phyloP scores from a whole-genome alignment of 2,113 vertebrate genomes.

The Anoplopoma fimbria region DNA sequence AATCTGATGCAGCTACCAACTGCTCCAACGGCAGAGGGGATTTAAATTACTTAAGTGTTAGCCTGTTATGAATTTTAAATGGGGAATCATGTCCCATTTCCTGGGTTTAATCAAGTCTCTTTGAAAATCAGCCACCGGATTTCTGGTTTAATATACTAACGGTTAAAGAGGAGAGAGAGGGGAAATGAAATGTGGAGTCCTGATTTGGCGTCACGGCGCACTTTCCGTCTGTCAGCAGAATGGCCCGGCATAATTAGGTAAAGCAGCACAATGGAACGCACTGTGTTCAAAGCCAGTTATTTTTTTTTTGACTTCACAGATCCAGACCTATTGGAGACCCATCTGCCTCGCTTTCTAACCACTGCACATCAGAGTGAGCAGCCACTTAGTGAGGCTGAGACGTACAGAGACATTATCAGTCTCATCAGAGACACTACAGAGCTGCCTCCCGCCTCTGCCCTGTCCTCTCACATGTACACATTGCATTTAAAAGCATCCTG shows the following conservation, averaged over 20 bases:
- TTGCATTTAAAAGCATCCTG: conserved; percentile 23
- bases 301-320: conserved; percentile 21
- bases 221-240: conserved; percentile 70
- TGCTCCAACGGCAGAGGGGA: conserved; percentile 44
- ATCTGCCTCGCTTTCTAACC: conserved; percentile 23
- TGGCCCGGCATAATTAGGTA: conserved; percentile 70
- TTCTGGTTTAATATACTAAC: conserved; percentile 71
- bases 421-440: conserved; percentile 49
- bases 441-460: conserved; percentile 15
- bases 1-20: conserved; percentile 65
- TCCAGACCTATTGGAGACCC: conserved; percentile 28
- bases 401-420: conserved; percentile 39
- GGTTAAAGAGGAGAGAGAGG: conserved; percentile 49
- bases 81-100: conserved; percentile 75
- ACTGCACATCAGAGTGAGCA: conserved; percentile 41
- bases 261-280: conserved; percentile 56
- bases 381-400: conserved; percentile 32
- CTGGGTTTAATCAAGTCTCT: conserved; percentile 78
- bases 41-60: conserved; percentile 75
- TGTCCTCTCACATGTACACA: conserved; percentile 41
- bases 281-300: conserved; percentile 53
- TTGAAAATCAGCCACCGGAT: conserved; percentile 72
- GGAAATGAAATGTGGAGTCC: conserved; percentile 69
- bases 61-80: conserved; percentile 75
- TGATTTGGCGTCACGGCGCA: conserved; percentile 60